Evolutionary conservation across 2,888 invertebrate species (phyloP), one percentile per base, ranked within the genome.

Genomic region (Coenonympha glycerion): DNA sequence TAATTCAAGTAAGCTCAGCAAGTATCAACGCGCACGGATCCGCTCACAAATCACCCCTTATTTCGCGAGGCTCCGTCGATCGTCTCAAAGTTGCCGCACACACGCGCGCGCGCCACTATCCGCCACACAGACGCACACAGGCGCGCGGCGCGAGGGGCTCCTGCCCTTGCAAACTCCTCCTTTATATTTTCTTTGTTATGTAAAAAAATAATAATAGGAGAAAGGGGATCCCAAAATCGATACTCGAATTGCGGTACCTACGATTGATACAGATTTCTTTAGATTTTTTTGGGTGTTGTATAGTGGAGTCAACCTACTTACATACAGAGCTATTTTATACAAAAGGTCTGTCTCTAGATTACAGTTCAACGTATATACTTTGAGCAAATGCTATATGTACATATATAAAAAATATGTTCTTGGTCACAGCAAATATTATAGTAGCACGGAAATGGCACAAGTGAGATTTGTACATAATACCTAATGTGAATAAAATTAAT

Each of bases 141-240:
- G 61, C 64, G 63, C 61, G 60, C 13, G 13, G 52, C 62, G 51
- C 50, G 63, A 66, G 74, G 78, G 81, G 80, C 69, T 76, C 79
- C 70, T 67, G 66, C 82, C 82, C 81, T 78, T 75, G 73, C 77
- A 68, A 82, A 79, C 84, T 84, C 85, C 86, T 80, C 86, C 85
- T 86, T 77, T 81, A 81, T 76, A 76, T 81, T 85, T 86, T 85
- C 84, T 84, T 87, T 85, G 85, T 86, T 86, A 85, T 85, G 85
- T 85, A 85, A 83, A 85, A 84, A 83, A 85, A 80, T 74, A 79
- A 79, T 79, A 85, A 85, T 84, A 75, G 68, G 74, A 77, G 81
- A 83, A 83, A 83, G 85, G 86, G 86, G 84, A 80, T 76, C 73
- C 71, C 61, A 77, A 81, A 85, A 87, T 86, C 86, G 78, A 87